Conservation (phyloP, 2,113 vertebrate genomes). For the Pterocles orientalis region DNA sequence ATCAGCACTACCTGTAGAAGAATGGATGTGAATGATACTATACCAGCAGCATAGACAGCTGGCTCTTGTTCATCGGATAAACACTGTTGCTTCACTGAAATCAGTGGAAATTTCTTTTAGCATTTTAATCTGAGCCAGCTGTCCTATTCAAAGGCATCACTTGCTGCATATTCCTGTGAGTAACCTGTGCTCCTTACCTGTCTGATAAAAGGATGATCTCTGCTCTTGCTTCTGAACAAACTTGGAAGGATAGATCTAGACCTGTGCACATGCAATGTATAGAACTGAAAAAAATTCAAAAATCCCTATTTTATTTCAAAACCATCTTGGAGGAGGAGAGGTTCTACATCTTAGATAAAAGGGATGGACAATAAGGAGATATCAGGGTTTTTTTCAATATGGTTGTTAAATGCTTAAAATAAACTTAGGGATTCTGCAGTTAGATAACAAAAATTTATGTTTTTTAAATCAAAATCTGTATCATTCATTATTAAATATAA, state of each 20-base stretch:
- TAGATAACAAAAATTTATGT: neutral
- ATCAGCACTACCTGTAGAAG: neutral
- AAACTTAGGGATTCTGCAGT: neutral
- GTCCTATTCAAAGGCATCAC: neutral
- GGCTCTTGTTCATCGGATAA: neutral
- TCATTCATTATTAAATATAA: neutral
- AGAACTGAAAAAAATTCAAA: neutral
- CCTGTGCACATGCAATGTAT: fast-evolving
- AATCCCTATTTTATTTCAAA: neutral
- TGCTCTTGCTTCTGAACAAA: neutral
- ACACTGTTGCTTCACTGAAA: neutral
- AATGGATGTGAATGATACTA: neutral
- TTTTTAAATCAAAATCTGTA: neutral
- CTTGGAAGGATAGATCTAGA: neutral
- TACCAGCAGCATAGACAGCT: neutral
- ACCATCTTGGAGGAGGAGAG: neutral
- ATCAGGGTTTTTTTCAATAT: neutral
- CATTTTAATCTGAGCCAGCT: neutral
- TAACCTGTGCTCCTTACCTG: neutral
- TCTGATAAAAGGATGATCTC: neutral
- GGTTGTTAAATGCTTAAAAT: neutral
- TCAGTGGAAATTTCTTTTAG: neutral
- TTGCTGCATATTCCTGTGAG: neutral
- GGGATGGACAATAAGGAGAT: neutral
- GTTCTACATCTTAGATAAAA: neutral